These are phyloP conservation scores for Brachyistius frenatus DNA, from an alignment of 2,113 vertebrate genomes.

Conservation along the genomic window DNA sequence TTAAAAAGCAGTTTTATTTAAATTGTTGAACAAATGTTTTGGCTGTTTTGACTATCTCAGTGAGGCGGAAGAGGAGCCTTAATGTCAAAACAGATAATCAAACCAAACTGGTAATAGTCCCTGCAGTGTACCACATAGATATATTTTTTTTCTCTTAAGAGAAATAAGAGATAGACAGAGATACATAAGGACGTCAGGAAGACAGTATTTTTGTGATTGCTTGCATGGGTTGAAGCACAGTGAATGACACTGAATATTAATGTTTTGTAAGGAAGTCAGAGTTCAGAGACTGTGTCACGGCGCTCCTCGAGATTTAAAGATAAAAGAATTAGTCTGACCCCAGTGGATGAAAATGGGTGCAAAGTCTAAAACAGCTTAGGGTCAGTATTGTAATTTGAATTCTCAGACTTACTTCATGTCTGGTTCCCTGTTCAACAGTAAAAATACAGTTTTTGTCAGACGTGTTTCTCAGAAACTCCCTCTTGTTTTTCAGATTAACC, in stretches of 20 bases:
- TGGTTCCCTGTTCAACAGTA: constrained; percentile 29
- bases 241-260: constrained; percentile 26
- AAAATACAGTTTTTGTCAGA: not conserved
- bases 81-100: no score
- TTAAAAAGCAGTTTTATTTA: no score
- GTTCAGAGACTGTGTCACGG: constrained; percentile 25
- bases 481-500: constrained; percentile 15
- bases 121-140: no score
- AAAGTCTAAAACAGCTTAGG: constrained; percentile 23
- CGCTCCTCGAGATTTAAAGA: constrained; percentile 28
- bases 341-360: not conserved
- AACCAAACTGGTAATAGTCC: no score
- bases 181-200: no score
- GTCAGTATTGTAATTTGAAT: constrained; percentile 25
- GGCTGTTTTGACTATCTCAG: no score
- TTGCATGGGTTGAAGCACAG: constrained; percentile 2
- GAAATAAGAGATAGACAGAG: no score
- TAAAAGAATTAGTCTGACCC: constrained; percentile 25
- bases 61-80: no score
- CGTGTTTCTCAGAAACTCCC: not conserved
- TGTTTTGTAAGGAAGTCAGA: constrained; percentile 28
- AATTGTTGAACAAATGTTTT: no score
- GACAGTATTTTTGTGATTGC: no score
- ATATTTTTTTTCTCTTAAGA: no score
- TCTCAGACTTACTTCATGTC: not conserved